Base-by-base conservation (phyloP, 2,113 vertebrate species). In the Odobenus rosmarus region DNA sequence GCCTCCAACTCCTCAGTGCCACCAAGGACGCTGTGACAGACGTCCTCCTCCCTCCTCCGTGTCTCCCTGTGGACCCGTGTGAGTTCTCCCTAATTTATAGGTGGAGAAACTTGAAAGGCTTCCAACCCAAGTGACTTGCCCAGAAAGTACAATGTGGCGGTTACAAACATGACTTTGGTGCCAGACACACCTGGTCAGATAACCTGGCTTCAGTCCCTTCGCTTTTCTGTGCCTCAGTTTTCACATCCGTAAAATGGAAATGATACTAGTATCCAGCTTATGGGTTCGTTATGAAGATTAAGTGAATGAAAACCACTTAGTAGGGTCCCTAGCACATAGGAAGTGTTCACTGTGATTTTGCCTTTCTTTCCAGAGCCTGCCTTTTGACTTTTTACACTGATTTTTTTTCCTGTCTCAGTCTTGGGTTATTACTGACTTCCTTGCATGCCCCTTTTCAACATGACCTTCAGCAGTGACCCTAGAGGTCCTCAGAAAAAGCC, bases 31-130 rank as follows among this genome's bases (percentile, higher is more conserved):
- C 84, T 31, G 55, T 6, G 23, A 24, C 12, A 39, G 77, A 51
- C 24, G 10, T 55, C 74, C 0, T 19, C 51, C 61, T 14, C 15
- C 0, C 0, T 19, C 51, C 61, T 14, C 15, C 0, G 0, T 10
- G 8, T 36, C 72, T 49, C 13, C 51, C 55, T 23, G 19, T 15
- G 21, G 81, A 33, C 26, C 12, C 0, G 0, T 42, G 42, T 61
- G n/a, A 55, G 26, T 15, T 33, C 31, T 62, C 77, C 26, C 28
- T 23, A 42, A 19, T 76, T 83, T 31, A 64, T 8, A 87, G 36
- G 46, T 11, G 16, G 23, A 39, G 69, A 89, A 33, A 15, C 28
- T 53, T 39, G 74, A 96, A 88, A 61, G 72, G 16, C 49, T 74
- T 84, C 26, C 28, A 39, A 49, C 36, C 46, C 16, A 3, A 6